Base-by-base conservation (phyloP, 2,797 vertebrate species). In the Oreortyx pictus region DNA sequence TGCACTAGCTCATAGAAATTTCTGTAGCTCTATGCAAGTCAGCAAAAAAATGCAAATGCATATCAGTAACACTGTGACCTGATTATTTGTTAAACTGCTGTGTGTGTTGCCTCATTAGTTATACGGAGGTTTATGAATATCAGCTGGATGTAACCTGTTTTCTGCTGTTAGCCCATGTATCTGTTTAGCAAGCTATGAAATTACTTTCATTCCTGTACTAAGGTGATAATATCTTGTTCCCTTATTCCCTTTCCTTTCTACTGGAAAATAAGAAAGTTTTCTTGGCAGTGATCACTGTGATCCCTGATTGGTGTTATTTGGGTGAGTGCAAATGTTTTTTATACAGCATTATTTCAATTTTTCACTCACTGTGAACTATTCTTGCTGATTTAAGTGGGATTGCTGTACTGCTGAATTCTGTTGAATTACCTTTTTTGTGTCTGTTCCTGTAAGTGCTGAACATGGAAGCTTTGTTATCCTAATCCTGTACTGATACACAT, bases 221-320 rank as follows among this genome's bases (percentile, higher is more conserved):
- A 29, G 37, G 50, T 75, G 57, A 46, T 79, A 65, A 60, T 44
- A 59, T 74, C 54, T 87, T 91, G 27, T 47, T 65, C 13, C 24
- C 3, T 5, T 72, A 4, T 60, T 82, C 18, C 24, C 65, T 94
- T 95, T 93, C 37, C 25, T 64, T 31, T 10, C 8, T 11, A 11
- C 3, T 6, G 17, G 76, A 46, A 14, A 57, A 23, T 8, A 7
- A 29, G 1, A 14, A 41, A 66, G 44, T 74, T 94, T 95, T 88
- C 75, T 94, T 15, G 44, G 54, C 49, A 79, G 52, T 60, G 61
- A 91, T 92, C 76, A 86, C 92, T 91, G 29, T 37, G 92, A 91
- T 92, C 70, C 88, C 97, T 96, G 84, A 93, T 92, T 92, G 78
- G 33, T 91, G 80, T 97, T 97, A 80, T 90, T 93, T 81, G 79